Base-by-base conservation (phyloP, 2,888 invertebrate species). In the Noctua janthina region DNA sequence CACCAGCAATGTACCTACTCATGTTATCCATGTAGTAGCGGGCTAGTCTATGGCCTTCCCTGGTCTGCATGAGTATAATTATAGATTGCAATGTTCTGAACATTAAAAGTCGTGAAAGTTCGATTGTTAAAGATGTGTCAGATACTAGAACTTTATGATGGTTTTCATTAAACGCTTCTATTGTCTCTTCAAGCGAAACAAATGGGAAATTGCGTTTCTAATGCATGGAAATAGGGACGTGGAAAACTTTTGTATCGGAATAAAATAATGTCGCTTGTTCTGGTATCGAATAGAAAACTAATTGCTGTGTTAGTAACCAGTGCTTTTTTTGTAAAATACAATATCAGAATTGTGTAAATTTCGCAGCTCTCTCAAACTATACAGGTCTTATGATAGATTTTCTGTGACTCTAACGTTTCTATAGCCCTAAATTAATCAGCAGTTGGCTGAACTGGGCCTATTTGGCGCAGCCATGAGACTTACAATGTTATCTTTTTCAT, bases 141-240 rank as follows among this genome's bases (percentile, higher is more conserved):
- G 69, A 69, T 79, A 88, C 68, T 69, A 39, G 76, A 83, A 80
- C 66, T 83, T 79, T 84, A 86, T 86, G 71, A 69, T 54, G 59
- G 73, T 88, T 90, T 90, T 81, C 84, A 88, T 86, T 79, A 85
- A 84, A 83, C 79, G 78, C 76, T 75, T 35, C 81, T 75, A 90
- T 90, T 90, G 90, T 90, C 35, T 76, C 49, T 76, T 59, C 35
- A n/a, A 74, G 86, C 85, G 84, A 73, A 91, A 89, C 90, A 88
- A 87, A 89, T 91, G 91, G 88, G 92, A 93, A 94, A 92, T 89
- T 91, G 88, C 80, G 87, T 94, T 94, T 94, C 94, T 93, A 93
- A 91, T 90, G 89, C 88, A 90, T 92, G 88, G 91, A 91, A 92
- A 93, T 84, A 90, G 88, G 90, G 88, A 89, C 92, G 91, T 92